A percentile compares a stretch with the other conserved stretches of the same genome.
phyloP scores from a whole-genome alignment of 1,140 invertebrate species.

The Macrostomum lignano region DNA sequence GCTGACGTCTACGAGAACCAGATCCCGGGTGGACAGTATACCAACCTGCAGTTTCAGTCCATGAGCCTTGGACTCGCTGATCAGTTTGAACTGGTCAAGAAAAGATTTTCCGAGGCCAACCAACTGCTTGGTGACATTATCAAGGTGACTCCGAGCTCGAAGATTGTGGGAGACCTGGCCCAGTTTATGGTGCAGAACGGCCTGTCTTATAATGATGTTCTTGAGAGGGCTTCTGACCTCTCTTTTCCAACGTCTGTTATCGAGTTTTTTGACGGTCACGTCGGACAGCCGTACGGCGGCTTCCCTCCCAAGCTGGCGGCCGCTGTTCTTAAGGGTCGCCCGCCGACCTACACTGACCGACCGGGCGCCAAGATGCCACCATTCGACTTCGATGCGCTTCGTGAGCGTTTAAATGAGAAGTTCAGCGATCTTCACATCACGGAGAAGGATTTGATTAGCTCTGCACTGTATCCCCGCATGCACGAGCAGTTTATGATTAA shows the following conservation, averaged over 20 bases:
- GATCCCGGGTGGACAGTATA: slow-evolving; percentile 86
- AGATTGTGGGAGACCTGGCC: slow-evolving; percentile 89
- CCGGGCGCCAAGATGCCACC: slow-evolving; percentile 55
- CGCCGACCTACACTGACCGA: too few species aligned
- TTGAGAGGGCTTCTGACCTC: slow-evolving; percentile 62
- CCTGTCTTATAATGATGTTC: slow-evolving; percentile 48
- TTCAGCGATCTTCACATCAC: slow-evolving; percentile 37
- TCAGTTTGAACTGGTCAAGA: slow-evolving; percentile 89
- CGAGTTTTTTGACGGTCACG: slow-evolving; percentile 81
- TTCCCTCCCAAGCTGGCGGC: slow-evolving; percentile 76
- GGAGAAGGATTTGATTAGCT: slow-evolving; percentile 71
- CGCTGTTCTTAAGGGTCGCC: too few species aligned
- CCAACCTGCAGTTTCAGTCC: slow-evolving; percentile 84
- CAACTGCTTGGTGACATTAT: slow-evolving; percentile 76
- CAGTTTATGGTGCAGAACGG: slow-evolving; percentile 99
- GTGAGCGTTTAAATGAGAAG: slow-evolving; percentile 43
- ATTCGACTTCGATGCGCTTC: slow-evolving; percentile 58
- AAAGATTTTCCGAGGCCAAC: slow-evolving; percentile 81
- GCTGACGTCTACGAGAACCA: slow-evolving; percentile 84
- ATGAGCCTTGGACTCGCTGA: slow-evolving; percentile 84
- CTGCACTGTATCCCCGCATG: slow-evolving; percentile 79
- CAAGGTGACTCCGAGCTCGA: slow-evolving; percentile 87
- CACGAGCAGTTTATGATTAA: slow-evolving; percentile 70
- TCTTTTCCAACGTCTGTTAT: slow-evolving; percentile 91
- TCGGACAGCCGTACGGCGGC: slow-evolving; percentile 75